Evolutionary conservation across 2,888 invertebrate species (phyloP).

Genomic region (Eurois occulta): DNA sequence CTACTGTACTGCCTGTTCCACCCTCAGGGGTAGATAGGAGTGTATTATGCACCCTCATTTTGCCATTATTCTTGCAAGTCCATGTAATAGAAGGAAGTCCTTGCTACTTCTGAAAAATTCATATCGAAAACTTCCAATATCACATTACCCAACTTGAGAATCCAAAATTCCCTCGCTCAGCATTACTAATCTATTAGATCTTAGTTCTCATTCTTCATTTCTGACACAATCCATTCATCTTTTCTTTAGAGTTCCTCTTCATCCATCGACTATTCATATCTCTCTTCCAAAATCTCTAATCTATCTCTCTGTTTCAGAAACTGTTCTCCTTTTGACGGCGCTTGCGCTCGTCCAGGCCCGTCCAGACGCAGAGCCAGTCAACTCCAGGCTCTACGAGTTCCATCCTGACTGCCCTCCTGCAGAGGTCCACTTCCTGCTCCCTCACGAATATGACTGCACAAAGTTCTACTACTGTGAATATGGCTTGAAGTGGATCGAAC

Average conservation of each 20-base stretch:
- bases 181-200: background rate
- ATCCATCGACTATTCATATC: background rate
- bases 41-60: background rate
- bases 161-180: background rate
- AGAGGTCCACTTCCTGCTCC: constrained; percentile 85
- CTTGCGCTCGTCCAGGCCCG: constrained; percentile 68
- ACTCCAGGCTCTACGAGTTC: constrained; percentile 88
- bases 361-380: constrained; percentile 41
- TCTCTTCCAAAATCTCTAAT: background rate
- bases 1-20: background rate
- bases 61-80: background rate
- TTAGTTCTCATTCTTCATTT: background rate
- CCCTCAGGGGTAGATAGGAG: background rate
- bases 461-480: constrained; percentile 85
- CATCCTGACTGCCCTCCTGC: constrained; percentile 91
- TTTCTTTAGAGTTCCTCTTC: background rate
- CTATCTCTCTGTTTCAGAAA: constrained; percentile 64
- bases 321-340: constrained; percentile 69
- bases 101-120: background rate
- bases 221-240: background rate
- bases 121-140: background rate
- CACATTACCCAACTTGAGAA: background rate
- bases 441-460: constrained; percentile 83
- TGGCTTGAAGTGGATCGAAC: constrained; percentile 71
- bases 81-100: background rate